Evolutionary conservation across 2,888 invertebrate genomes (phyloP).

Genomic region (Drosophila ustulata): DNA sequence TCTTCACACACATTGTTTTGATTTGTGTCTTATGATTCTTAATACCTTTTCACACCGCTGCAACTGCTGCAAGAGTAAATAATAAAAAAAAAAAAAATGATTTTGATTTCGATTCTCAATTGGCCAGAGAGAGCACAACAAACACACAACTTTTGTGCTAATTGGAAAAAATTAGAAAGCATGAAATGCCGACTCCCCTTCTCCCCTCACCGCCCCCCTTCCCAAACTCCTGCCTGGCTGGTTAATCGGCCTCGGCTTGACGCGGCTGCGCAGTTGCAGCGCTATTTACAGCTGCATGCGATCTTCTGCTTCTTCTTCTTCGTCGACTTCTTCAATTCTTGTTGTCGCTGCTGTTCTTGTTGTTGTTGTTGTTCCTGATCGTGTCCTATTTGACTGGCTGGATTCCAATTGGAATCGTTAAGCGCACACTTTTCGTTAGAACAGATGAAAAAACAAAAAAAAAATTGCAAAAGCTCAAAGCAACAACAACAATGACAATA

Average conservation of each 20-base stretch:
- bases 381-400: conserved; percentile 33
- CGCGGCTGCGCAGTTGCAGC: conserved; percentile 28
- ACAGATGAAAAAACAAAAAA: conserved; percentile 47
- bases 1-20: conserved; percentile 22
- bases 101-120: conserved; percentile 68
- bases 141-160: conserved; percentile 68
- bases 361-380: conserved; percentile 5
- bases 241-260: conserved; percentile 66
- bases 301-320: conserved; percentile 2
- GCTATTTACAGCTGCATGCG: conserved; percentile 22
- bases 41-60: conserved; percentile 27
- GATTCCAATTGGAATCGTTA: conserved; percentile 40
- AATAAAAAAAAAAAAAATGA: conserved; percentile 24
- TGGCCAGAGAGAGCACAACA: conserved; percentile 34
- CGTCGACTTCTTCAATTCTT: conserved; percentile 6
- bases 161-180: conserved; percentile 79
- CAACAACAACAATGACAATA: conserved; percentile 11
- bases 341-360: neutral
- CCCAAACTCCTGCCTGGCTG: conserved; percentile 40
- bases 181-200: conserved; percentile 72
- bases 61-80: conserved; percentile 1
- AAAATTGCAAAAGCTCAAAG: conserved; percentile 19
- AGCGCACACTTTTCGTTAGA: conserved; percentile 35
- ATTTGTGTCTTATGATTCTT: conserved; percentile 45
- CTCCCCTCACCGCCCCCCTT: neutral